Conservation (phyloP, 2,797 vertebrate species). For the Leontopithecus rosalia region DNA sequence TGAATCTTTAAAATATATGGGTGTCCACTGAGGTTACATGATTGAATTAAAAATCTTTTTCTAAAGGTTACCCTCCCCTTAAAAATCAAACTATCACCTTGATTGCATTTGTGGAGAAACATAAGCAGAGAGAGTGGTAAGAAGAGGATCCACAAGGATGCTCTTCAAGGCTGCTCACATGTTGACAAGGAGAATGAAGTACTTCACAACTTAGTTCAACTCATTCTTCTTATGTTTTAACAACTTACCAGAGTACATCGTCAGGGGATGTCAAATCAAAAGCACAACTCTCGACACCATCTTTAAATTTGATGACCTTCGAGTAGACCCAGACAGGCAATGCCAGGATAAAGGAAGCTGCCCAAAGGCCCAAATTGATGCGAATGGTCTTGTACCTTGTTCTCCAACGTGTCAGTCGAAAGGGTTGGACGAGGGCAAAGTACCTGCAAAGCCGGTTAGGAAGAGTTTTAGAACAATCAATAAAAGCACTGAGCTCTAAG, state of each 20-base stretch:
- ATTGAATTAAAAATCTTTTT: conserved; percentile 40
- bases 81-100: conserved; percentile 33
- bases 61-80: background rate
- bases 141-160: conserved; percentile 35
- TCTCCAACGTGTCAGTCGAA: conserved; percentile 80
- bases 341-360: conserved; percentile 79
- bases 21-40: background rate
- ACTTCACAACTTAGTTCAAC: conserved; percentile 68
- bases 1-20: background rate
- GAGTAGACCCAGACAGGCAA: conserved; percentile 82
- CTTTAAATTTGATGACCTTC: conserved; percentile 85
- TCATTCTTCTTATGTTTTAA: conserved; percentile 65
- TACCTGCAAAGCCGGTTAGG: conserved; percentile 77
- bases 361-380: conserved; percentile 83
- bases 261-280: conserved; percentile 83
- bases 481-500: conserved; percentile 59
- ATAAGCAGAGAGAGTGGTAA: background rate
- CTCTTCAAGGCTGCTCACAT: background rate
- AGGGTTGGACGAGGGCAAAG: conserved; percentile 83
- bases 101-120: background rate
- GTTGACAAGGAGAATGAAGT: conserved; percentile 52
- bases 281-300: conserved; percentile 83
- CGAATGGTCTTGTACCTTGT: conserved; percentile 81
- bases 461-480: conserved; percentile 61
- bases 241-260: conserved; percentile 82